Percentiles rank a stretch among this genome's conserved stretches.
Conservation (phyloP, 2,113 vertebrate genomes). For the Pluvialis apricaria region DNA sequence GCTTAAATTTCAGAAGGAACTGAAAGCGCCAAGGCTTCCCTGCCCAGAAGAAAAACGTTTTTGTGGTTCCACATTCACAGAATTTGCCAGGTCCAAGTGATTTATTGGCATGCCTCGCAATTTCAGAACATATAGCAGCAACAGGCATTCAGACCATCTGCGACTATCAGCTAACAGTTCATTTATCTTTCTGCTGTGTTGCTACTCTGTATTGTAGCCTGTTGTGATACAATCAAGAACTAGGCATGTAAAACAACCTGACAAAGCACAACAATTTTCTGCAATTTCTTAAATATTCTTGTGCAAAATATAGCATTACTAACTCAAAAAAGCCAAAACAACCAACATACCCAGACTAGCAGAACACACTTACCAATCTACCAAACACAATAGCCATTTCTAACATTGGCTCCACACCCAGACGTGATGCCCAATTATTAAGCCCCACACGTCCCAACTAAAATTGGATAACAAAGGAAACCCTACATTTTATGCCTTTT, state of each 20-base stretch:
- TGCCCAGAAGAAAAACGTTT: accelerated
- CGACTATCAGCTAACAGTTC: neutral
- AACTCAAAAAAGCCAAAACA: neutral
- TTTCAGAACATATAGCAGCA: neutral
- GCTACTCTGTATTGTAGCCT: neutral
- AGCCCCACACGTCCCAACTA: neutral
- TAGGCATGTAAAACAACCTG: neutral
- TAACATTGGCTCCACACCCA: neutral
- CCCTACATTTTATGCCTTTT: neutral
- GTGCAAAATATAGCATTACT: neutral
- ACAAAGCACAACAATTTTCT: neutral
- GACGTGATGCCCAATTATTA: neutral
- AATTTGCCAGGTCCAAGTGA: neutral
- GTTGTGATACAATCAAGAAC: neutral
- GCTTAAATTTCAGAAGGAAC: neutral
- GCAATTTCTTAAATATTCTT: neutral
- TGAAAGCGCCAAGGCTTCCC: neutral
- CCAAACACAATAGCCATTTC: neutral
- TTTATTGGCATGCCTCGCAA: neutral
- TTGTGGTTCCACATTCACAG: neutral
- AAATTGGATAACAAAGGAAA: neutral
- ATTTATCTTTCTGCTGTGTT: neutral
- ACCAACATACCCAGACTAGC: neutral
- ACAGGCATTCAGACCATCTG: neutral
- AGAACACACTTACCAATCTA: neutral